These are phyloP conservation scores for Oreochromis tanganicae DNA, from an alignment of 2,113 vertebrate genomes.

Conservation along the genomic window DNA sequence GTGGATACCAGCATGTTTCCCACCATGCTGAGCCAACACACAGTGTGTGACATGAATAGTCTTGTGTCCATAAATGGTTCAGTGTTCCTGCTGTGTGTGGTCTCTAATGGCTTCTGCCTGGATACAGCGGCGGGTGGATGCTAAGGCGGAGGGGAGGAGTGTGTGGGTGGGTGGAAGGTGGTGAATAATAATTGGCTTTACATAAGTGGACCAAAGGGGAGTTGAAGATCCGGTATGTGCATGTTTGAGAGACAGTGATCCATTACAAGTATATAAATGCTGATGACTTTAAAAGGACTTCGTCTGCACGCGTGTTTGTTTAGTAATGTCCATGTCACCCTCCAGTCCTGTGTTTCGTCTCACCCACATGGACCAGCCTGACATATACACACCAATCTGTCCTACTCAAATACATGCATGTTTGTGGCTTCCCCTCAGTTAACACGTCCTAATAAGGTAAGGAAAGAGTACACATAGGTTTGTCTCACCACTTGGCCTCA, in stretches of 20 bases:
- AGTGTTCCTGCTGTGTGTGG: not conserved
- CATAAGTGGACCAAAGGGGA: not conserved
- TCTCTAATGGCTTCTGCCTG: slow-evolving; percentile 14
- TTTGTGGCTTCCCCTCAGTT: not conserved
- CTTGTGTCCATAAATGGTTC: not conserved
- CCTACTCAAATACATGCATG: not conserved
- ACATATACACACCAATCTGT: not conserved
- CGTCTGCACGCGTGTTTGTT: not conserved
- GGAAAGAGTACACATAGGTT: not conserved
- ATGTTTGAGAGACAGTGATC: not conserved
- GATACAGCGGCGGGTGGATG: not conserved
- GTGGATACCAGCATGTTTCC: not conserved
- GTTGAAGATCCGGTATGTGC: not conserved
- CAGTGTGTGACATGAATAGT: not conserved
- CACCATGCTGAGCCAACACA: not conserved
- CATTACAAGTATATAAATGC: not conserved
- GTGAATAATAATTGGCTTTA: slow-evolving; percentile 17
- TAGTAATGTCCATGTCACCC: not conserved
- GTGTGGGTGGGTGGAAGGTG: not conserved
- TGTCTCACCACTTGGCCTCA: not conserved
- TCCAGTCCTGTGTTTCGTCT: not conserved
- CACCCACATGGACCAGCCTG: not conserved
- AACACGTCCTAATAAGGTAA: slow-evolving; percentile 19
- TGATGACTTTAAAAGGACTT: not conserved
- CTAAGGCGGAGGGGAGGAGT: not conserved